phyloP scores from a whole-genome alignment of 2,888 invertebrate genomes.

The Coleophora flavipennella region DNA sequence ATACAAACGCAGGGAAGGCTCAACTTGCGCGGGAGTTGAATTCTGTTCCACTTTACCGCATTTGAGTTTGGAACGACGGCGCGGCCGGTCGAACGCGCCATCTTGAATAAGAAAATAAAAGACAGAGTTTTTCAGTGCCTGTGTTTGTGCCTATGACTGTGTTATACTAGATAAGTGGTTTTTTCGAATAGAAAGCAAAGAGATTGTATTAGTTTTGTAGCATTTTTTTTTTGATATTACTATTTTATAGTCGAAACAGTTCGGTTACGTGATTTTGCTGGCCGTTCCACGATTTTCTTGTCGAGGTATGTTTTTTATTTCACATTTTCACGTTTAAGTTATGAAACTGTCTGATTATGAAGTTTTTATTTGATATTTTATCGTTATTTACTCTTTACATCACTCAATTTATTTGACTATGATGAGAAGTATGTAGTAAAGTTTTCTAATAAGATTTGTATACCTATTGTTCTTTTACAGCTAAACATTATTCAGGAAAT shows the following conservation, averaged over 20 bases:
- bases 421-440: no score
- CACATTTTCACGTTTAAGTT: slow-evolving; percentile 1
- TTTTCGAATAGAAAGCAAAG: slow-evolving; percentile 13
- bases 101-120: slow-evolving; percentile 11
- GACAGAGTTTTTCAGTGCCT: slow-evolving; percentile 9
- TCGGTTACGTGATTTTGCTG: slow-evolving; percentile 15
- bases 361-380: no score
- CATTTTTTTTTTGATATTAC: neutral
- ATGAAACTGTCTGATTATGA: neutral
- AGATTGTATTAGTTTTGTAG: slow-evolving; percentile 2
- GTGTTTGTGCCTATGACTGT: slow-evolving; percentile 12
- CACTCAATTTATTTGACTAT: no score
- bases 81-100: slow-evolving; percentile 38
- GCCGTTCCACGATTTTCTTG: slow-evolving; percentile 13
- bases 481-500: no score
- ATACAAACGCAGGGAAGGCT: slow-evolving; percentile 19
- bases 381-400: no score
- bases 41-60: slow-evolving; percentile 66
- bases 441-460: no score
- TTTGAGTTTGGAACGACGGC: slow-evolving; percentile 44
- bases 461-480: no score
- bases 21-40: slow-evolving; percentile 49
- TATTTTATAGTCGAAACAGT: slow-evolving; percentile 5
- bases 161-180: slow-evolving; percentile 4
- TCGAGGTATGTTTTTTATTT: slow-evolving; percentile 18